phyloP scores from a whole-genome alignment of 2,113 vertebrate genomes.

The Elephantulus edwardii region DNA sequence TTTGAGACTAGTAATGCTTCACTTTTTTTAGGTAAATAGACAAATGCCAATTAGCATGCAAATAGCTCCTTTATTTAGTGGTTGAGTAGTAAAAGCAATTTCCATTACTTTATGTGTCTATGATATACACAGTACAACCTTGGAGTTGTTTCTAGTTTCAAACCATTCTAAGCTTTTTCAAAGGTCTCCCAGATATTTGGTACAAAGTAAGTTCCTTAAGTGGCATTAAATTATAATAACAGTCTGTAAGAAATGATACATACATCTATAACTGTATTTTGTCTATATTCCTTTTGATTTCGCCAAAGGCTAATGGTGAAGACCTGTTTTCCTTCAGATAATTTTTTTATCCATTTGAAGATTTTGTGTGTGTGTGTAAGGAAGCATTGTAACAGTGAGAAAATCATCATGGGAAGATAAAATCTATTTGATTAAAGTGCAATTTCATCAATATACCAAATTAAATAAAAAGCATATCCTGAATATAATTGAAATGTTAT shows the following conservation, averaged over 20 bases:
- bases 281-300: background rate
- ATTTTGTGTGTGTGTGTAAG: background rate
- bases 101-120: background rate
- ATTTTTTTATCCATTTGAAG: background rate
- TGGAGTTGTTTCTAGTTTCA: background rate
- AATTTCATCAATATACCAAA: background rate
- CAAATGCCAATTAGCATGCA: background rate
- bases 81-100: background rate
- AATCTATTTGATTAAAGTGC: background rate
- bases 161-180: background rate
- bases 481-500: background rate
- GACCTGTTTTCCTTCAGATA: background rate
- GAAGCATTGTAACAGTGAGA: background rate
- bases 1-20: background rate
- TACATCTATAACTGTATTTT: background rate
- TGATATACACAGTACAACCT: rapidly evolving
- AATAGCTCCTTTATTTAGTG: background rate
- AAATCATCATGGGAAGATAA: background rate
- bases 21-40: background rate
- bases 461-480: background rate
- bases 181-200: background rate
- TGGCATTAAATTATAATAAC: background rate
- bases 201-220: background rate
- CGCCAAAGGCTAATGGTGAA: background rate
- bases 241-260: background rate